Conservation (phyloP, 2,888 invertebrate genomes). For the Eupithecia pulchellata region DNA sequence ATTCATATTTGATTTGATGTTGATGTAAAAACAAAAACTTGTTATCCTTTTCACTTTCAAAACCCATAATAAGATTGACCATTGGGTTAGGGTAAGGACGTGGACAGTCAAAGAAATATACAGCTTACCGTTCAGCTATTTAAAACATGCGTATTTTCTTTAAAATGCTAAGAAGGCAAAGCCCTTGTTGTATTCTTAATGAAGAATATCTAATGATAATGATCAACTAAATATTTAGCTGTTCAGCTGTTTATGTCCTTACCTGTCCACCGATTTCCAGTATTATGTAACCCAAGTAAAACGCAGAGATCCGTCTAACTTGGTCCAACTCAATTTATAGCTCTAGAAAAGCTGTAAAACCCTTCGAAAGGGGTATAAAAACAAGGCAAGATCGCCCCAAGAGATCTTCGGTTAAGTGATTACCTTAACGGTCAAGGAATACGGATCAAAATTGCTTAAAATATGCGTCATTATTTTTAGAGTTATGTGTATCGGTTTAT, state of each 20-base stretch:
- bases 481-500: background rate
- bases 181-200: no score
- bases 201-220: no score
- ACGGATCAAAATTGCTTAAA: background rate
- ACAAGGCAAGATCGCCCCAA: slow-evolving; percentile 43
- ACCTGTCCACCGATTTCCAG: background rate
- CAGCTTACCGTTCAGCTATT: no score
- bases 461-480: slow-evolving; percentile 7
- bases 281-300: slow-evolving; percentile 13
- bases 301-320: slow-evolving; percentile 31
- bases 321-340: slow-evolving; percentile 48
- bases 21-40: background rate
- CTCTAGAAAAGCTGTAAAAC: slow-evolving; percentile 48
- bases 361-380: slow-evolving; percentile 51
- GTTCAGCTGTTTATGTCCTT: background rate
- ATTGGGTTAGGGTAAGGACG: no score
- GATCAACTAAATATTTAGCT: no score
- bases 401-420: slow-evolving; percentile 44
- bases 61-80: background rate
- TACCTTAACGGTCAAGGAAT: slow-evolving; percentile 33
- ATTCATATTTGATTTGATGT: no score
- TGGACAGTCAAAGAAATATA: no score
- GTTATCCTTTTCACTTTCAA: background rate
- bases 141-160: no score
- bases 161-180: no score